Conservation (phyloP, 64 coral and sea anemone genomes). For the Stichodactyla mertensii region DNA sequence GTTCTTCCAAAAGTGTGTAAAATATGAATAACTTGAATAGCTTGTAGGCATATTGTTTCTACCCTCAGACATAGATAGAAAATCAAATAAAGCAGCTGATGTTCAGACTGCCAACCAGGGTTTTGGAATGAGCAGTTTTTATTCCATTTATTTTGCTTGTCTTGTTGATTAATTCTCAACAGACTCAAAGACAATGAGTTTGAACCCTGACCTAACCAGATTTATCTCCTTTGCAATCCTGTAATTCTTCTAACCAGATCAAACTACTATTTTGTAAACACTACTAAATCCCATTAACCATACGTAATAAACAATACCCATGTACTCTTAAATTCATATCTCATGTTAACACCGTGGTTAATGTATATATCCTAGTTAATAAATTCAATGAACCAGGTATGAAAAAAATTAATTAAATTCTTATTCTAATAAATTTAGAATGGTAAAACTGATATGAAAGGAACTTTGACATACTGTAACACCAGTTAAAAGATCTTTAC, state of each 20-base stretch:
- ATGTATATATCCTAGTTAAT: background rate
- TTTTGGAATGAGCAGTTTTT: constrained; percentile 7
- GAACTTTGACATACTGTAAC: background rate
- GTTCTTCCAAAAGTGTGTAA: background rate
- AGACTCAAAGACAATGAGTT: constrained; percentile 1
- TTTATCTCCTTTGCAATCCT: background rate
- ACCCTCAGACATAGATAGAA: background rate
- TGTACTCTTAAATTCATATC: background rate
- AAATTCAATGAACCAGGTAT: background rate
- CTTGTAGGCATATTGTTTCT: background rate
- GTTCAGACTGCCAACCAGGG: background rate
- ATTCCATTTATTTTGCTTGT: background rate
- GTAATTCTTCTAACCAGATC: background rate
- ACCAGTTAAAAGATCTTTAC: background rate
- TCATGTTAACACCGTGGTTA: background rate
- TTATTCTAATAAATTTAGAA: background rate
- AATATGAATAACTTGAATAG: background rate
- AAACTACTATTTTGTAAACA: background rate
- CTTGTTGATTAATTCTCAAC: background rate
- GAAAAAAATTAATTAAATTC: background rate
- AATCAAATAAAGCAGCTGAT: background rate
- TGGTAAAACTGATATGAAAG: background rate
- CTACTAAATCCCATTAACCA: background rate
- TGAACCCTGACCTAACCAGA: constrained; percentile 6
- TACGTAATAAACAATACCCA: background rate